Evolutionary conservation across 1,140 invertebrate species (phyloP), one percentile per base, ranked within the genome.

Genomic region (Heliothis virescens): DNA sequence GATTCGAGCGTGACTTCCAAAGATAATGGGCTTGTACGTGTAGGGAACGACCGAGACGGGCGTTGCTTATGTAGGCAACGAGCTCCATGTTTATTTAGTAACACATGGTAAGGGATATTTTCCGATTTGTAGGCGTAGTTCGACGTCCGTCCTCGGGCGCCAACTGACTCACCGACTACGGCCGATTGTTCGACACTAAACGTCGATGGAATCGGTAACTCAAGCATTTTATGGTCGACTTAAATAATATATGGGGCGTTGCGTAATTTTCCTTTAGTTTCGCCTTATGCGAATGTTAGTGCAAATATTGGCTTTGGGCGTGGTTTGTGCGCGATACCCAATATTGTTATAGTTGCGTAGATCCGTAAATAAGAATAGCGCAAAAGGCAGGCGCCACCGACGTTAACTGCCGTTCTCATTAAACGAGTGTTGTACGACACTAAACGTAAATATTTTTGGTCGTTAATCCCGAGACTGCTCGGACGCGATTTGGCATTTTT

Each of bases 161-260:
- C 90, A 84, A 86, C 86, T 91, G 92, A 92, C 88, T 92, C 90
- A 91, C 83, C 82, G 86, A 82, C 83, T 85, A 82, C 85, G 77
- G 82, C 72, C 88, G 90, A 92, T 92, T 92, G 91, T 92, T 92
- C 87, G 82, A 83, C 87, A 92, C 85, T 92, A 94, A 91, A 92
- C 82, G 91, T 91, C 88, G 85, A 90, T 90, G 87, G 90, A 88
- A 88, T 88, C 90, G 83, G 90, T 92, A 92, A 92, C 90, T 94
- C 91, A 92, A 77, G 67, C 87, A 87, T 89, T 94, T 94, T 94
- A 94, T 82, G 86, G 77, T 77, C 87, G 85, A 83, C 87, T 88
- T 88, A 85, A 87, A 89, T 92, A 92, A 92, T 92, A 90, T 92
- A 90, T 90, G 91, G 87, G 88, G 88, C 91, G 89, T 92, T 90